A percentile compares a stretch with the other conserved stretches of the same genome.
phyloP scores from a whole-genome alignment of 2,797 vertebrate genomes.

The Enteromius fasciolatus region DNA sequence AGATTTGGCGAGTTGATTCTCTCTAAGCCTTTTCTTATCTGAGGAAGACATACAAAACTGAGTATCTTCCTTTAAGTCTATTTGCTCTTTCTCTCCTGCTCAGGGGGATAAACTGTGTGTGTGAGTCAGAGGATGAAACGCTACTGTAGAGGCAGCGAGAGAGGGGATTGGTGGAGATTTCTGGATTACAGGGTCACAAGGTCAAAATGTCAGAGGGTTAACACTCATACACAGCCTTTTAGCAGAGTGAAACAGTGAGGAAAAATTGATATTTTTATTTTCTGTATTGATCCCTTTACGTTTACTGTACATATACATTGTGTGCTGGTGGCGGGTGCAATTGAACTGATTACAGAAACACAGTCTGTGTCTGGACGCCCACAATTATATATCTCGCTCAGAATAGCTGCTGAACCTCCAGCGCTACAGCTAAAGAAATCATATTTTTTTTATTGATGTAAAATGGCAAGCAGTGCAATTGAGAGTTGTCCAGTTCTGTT shows the following conservation, averaged over 20 bases:
- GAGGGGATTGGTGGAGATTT: slow-evolving; percentile 38
- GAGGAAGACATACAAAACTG: slow-evolving; percentile 45
- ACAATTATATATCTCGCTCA: not conserved
- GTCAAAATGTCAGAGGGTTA: slow-evolving; percentile 42
- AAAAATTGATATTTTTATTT: not conserved
- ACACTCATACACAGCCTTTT: slow-evolving; percentile 7
- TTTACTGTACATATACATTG: not conserved
- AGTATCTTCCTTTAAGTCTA: slow-evolving; percentile 46
- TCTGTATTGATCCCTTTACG: not conserved
- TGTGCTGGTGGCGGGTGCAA: not conserved
- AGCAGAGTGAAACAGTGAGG: not conserved
- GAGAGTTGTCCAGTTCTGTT: not conserved
- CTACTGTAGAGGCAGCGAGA: slow-evolving; percentile 1
- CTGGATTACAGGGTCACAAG: slow-evolving; percentile 43
- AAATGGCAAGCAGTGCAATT: not conserved
- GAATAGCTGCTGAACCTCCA: not conserved
- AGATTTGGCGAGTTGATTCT: slow-evolving; percentile 55
- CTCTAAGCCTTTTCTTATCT: slow-evolving; percentile 57
- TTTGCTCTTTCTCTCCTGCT: slow-evolving; percentile 37
- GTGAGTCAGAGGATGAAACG: slow-evolving; percentile 1
- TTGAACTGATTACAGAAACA: slow-evolving; percentile 19
- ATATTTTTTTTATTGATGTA: not conserved
- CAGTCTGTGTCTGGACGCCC: not conserved
- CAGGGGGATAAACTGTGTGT: slow-evolving; percentile 16
- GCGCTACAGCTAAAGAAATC: not conserved